phyloP scores from a whole-genome alignment of 2,113 vertebrate species.

The Candoia aspera region DNA sequence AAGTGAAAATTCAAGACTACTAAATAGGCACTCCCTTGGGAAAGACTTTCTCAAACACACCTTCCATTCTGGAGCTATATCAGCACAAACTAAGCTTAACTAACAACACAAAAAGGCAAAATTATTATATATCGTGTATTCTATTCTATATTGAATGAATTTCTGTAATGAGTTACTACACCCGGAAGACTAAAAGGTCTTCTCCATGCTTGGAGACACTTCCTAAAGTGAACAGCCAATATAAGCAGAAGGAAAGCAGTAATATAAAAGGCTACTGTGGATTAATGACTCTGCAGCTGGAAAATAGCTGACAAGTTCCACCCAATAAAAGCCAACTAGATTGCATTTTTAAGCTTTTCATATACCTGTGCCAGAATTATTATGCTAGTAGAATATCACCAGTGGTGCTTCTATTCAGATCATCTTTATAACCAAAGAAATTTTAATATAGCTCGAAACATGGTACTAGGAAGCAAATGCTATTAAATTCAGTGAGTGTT shows the following conservation, averaged over 20 bases:
- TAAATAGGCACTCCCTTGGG: background rate
- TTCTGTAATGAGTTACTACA: background rate
- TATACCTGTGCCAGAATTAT: background rate
- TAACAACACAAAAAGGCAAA: background rate
- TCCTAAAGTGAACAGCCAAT: background rate
- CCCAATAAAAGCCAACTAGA: background rate
- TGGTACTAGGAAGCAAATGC: background rate
- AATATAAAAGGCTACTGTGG: background rate
- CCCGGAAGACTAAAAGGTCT: background rate
- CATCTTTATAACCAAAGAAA: background rate
- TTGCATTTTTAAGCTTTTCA: background rate
- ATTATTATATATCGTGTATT: background rate
- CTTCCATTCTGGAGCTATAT: background rate
- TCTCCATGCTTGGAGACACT: background rate
- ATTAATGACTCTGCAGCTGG: background rate
- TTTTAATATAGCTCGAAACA: background rate
- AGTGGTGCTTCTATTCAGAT: background rate
- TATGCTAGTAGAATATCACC: background rate
- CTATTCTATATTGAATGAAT: background rate
- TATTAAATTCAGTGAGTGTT: background rate
- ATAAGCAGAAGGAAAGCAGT: background rate
- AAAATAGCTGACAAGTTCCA: background rate
- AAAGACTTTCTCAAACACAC: conserved; percentile 10
- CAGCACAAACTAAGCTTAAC: background rate
- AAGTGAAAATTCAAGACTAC: background rate